Base-by-base conservation (phyloP, 2,113 vertebrate genomes). In the Macquaria ambigua region DNA sequence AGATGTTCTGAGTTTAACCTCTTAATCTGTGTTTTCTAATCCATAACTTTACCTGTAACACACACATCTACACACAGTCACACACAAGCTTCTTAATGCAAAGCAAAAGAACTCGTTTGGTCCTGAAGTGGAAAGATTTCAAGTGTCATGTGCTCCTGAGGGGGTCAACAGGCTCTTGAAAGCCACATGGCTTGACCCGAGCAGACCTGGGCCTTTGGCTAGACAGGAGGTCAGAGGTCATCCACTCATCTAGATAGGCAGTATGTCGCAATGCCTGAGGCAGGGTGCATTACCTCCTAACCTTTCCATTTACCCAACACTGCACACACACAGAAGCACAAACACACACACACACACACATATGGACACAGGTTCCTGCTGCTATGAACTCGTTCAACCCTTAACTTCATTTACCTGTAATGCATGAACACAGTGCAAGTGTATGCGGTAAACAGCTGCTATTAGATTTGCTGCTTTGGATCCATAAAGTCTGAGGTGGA, bases 181-280 rank as follows among this genome's bases (percentile, higher is more conserved):
- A 90, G 81, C 81, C 89, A 93, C 91, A 91, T 93, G 85, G 89
- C 81, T 87, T 90, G 91, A 93, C 89, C 94, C 66, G 14, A 79
- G 81, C 64, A 78, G 87, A 92, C 92, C 85, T 61, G 67, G 70
- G 91, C 88, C 90, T 63, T 77, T 82, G 93, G 93, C 91, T 80
- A 92, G 91, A 94, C 92, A 23, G 59, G 55, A 82, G 92, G 90
- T 93, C 89, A 79, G 81, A 90, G 91, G 93, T 92, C 90, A 88
- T 77, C 67, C 79, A 87, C 90, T 91, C 90, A 92, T 93, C 84
- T 80, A 79, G 81, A 93, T 85, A 76, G 87, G 77, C 81, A 87
- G 85, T 83, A 88, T 82, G 90, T 82, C 28, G 76, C 61, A 52
- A 87, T 46, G 91, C 90, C 89, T 48, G 48, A 85, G 88, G 91